Conservation (phyloP, 2,113 vertebrate genomes). For the human (Homo sapiens) region DNA sequence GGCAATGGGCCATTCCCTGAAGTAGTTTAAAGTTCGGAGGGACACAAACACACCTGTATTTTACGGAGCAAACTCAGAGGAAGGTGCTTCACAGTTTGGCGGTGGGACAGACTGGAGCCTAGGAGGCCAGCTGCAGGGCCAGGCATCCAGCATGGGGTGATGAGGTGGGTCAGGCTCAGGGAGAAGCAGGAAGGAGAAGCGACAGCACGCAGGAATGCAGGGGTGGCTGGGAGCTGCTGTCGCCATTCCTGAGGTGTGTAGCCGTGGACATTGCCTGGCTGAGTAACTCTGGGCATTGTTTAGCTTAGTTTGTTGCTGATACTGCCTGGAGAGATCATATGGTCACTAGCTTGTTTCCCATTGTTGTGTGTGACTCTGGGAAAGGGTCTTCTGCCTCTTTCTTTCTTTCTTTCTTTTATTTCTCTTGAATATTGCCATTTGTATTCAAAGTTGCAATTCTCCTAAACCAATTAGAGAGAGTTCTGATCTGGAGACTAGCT, state of each 20-base stretch:
- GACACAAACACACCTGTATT: neutral
- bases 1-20: neutral
- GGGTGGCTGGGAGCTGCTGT: neutral
- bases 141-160: no score
- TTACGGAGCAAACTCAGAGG: neutral
- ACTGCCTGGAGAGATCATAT: neutral
- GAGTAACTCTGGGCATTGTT: neutral
- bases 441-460: neutral
- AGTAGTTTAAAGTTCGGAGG: neutral
- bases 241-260: neutral
- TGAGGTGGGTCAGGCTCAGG: neutral
- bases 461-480: neutral
- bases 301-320: neutral
- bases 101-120: neutral
- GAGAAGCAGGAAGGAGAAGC: neutral
- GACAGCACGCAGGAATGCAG: neutral
- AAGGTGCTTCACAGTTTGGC: neutral
- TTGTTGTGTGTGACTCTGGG: neutral
- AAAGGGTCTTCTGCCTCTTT: neutral
- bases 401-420: neutral
- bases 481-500: neutral
- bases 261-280: neutral
- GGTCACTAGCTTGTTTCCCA: neutral
- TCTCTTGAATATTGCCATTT: constrained; percentile 20
- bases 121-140: neutral